Evolutionary conservation across 2,113 vertebrate species (phyloP).

Genomic region (Entelurus aequoreus): DNA sequence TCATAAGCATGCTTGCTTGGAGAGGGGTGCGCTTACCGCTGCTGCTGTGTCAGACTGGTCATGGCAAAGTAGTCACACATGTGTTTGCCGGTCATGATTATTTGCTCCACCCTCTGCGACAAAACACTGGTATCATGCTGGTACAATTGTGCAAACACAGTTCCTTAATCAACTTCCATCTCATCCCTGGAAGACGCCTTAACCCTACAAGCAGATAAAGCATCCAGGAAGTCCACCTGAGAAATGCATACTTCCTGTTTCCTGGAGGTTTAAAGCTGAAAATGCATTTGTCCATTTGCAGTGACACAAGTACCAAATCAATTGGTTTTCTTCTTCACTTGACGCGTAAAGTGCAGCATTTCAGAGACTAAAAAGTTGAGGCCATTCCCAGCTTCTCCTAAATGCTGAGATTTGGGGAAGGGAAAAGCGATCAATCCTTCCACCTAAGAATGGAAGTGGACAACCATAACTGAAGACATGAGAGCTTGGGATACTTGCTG

Average conservation of each 20-base stretch:
- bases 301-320: not conserved
- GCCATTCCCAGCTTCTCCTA: conserved; percentile 32
- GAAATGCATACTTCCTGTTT: conserved; percentile 2
- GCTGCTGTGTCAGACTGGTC: not conserved
- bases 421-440: conserved; percentile 48
- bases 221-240: conserved; percentile 16
- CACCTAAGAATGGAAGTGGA: conserved; percentile 52
- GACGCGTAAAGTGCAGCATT: conserved; percentile 1
- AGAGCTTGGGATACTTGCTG: conserved; percentile 47
- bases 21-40: not conserved
- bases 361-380: conserved; percentile 6
- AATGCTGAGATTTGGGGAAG: conserved; percentile 34
- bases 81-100: conserved; percentile 14
- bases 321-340: conserved; percentile 3
- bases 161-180: conserved; percentile 44
- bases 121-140: conserved; percentile 35
- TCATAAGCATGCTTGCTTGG: not conserved
- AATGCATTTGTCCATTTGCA: conserved; percentile 2
- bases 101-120: conserved; percentile 40
- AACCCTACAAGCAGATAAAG: conserved; percentile 18
- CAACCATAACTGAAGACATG: conserved; percentile 57
- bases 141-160: conserved; percentile 37
- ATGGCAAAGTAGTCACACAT: not conserved
- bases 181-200: conserved; percentile 32
- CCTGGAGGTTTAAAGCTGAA: not conserved